Conservation (phyloP, 53 echinoderm and acorn worm species). For the Actinopyga echinites region DNA sequence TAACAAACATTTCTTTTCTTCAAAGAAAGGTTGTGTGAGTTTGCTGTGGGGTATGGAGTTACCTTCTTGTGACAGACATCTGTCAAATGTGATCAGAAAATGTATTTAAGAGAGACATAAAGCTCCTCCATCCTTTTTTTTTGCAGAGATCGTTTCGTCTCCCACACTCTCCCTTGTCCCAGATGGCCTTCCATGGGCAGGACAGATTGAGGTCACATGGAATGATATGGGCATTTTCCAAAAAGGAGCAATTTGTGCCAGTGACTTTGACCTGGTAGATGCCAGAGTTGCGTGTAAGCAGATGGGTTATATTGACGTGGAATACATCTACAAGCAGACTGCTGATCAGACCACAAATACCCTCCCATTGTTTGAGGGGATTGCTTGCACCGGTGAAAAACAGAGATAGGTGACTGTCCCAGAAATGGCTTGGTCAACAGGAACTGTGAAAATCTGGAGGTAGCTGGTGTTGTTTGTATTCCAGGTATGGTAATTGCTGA, state of each 20-base stretch:
- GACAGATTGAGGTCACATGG: not conserved
- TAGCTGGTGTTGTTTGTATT: not conserved
- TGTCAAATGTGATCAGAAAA: no score
- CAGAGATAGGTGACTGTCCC: not conserved
- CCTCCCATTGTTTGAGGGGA: not conserved
- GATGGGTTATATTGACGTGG: not conserved
- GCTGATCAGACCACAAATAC: not conserved
- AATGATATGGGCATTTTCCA: not conserved
- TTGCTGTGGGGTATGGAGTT: no score
- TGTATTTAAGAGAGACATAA: no score
- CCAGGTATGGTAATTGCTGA: not conserved
- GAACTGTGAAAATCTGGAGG: not conserved
- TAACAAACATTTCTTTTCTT: no score
- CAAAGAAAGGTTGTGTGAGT: no score
- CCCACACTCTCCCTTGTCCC: not conserved
- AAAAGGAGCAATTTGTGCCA: not conserved
- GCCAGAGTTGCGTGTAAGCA: not conserved
- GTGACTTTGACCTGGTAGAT: constrained; percentile 3
- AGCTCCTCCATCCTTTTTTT: no score
- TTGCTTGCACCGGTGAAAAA: not conserved
- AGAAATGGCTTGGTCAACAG: not conserved
- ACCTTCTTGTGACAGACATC: no score
- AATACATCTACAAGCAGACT: not conserved
- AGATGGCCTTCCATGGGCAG: constrained; percentile 16
- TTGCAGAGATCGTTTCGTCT: no score